Base-by-base conservation (phyloP, 2,888 invertebrate genomes). In the Euzetes globulus region DNA sequence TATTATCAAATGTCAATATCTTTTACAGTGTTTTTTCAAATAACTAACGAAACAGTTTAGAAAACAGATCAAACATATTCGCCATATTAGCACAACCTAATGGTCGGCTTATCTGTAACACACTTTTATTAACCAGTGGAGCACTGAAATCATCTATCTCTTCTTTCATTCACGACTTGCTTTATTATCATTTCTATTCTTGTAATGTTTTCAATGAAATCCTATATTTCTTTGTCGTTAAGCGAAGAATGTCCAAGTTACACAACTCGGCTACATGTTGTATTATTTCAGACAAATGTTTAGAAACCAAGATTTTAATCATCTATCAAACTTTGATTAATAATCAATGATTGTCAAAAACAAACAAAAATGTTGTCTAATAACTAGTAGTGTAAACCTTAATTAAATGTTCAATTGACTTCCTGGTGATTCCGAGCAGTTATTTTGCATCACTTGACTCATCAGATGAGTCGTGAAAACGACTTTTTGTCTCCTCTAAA, bases 1-100 rank as follows among this genome's bases (percentile, higher is more conserved):
- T 70, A 47, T 70, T 70, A 70, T 70, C n/a, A 5, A 70, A 47
- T 70, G 45, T 45, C 68, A 68, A 45, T 58, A 58, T 19, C 17
- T 5, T 17, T 37, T 25, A 70, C 68, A 47, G 0, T 13, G 15
- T 15, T 33, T 37, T 4, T 27, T 37, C 13, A 52, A 5, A 52
- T 3, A 52, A 6, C 7, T 9, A 7, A 3, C 4, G 19, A 19
- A 52, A 52, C n/a, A 17, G 60, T 45, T 68, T 33, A 37, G 27
- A 63, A 33, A 68, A 68, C 70, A 47, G 47, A 47, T 25, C 70
- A 45, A 47, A 70, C 41, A 45, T 17, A 17, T 41, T 68, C 9
- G 0, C 2, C 1, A 22, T 37, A 22, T 41, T 19, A 47, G 7
- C 33, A 1, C 27, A 9, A 37, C 17, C 63, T 37, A 65, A 65